Evolutionary conservation across 2,888 invertebrate species (phyloP).

Genomic region (Plebejus anna): DNA sequence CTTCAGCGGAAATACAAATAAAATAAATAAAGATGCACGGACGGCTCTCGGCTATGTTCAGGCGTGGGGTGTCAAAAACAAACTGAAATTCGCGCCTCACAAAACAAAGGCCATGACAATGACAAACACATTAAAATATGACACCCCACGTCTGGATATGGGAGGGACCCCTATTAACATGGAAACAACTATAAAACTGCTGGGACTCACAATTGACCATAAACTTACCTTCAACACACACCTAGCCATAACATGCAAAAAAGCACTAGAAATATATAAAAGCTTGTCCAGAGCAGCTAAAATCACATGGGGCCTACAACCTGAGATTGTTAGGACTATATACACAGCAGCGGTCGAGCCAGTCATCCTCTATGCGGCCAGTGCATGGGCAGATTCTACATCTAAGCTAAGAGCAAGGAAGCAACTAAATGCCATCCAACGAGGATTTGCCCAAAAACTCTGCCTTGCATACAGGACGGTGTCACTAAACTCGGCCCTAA

Average conservation of each 20-base stretch:
- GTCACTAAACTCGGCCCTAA: constrained; percentile 35
- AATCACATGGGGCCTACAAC: constrained; percentile 32
- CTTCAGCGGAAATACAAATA: not conserved
- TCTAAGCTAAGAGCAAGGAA: too few species aligned
- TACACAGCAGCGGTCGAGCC: constrained; percentile 34
- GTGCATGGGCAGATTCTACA: not conserved
- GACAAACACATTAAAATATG: not conserved
- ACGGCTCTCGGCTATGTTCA: not conserved
- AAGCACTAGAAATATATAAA: constrained; percentile 32
- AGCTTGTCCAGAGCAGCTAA: constrained; percentile 26
- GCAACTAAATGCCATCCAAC: too few species aligned
- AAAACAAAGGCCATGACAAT: not conserved
- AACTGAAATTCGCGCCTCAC: not conserved
- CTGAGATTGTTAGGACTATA: not conserved
- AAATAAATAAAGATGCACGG: not conserved
- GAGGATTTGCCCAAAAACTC: constrained; percentile 25
- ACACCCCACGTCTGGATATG: not conserved
- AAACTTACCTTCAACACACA: constrained; percentile 30
- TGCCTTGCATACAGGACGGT: constrained; percentile 34
- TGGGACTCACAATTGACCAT: constrained; percentile 29
- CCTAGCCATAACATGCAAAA: constrained; percentile 25
- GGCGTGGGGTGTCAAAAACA: not conserved
- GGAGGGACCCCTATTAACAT: not conserved
- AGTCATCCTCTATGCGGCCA: constrained; percentile 34
- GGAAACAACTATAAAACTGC: constrained; percentile 24